A percentile compares a stretch with the other conserved stretches of the same genome.
These are phyloP conservation scores for Heterodera filipjevi DNA, from an alignment of 2,888 invertebrate species.

Conservation along the genomic window DNA sequence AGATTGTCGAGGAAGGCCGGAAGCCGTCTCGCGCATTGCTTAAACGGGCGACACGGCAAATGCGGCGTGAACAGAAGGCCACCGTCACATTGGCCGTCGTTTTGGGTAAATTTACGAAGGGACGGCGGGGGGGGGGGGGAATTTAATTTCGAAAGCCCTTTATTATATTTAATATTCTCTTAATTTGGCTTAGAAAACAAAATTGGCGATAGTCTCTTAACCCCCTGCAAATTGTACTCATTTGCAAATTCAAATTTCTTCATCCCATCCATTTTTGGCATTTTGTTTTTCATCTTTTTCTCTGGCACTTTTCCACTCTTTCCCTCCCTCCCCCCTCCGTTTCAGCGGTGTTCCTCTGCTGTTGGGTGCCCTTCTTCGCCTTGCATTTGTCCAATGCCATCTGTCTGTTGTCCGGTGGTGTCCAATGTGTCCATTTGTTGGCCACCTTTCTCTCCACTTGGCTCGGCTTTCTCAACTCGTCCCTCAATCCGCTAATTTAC, in stretches of 20 bases:
- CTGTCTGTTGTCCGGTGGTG: constrained; percentile 73
- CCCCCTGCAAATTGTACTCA: too few relatives aligned
- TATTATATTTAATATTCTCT: too few relatives aligned
- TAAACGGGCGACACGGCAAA: constrained; percentile 64
- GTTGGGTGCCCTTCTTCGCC: constrained; percentile 99
- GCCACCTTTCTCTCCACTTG: constrained; percentile 90
- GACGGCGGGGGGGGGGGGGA: neutral
- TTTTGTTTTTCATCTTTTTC: too few relatives aligned
- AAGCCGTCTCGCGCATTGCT: constrained; percentile 56
- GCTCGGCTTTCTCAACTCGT: constrained; percentile 79
- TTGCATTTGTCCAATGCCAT: constrained; percentile 95
- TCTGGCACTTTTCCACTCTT: too few relatives aligned
- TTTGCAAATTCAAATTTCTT: too few relatives aligned
- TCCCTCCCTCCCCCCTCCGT: constrained; percentile 4
- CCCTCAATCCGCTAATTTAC: constrained; percentile 62
- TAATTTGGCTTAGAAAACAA: too few relatives aligned
- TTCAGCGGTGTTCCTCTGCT: constrained; percentile 90
- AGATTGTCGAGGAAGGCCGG: constrained; percentile 11
- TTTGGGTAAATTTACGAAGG: constrained; percentile 74
- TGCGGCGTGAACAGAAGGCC: constrained; percentile 86
- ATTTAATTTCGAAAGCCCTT: too few relatives aligned
- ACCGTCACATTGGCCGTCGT: constrained; percentile 98
- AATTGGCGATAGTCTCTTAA: too few relatives aligned
- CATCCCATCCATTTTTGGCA: too few relatives aligned
- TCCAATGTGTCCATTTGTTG: constrained; percentile 54